Base-by-base conservation (phyloP, 2,888 invertebrate genomes). In the Philhelius pedissequus region DNA sequence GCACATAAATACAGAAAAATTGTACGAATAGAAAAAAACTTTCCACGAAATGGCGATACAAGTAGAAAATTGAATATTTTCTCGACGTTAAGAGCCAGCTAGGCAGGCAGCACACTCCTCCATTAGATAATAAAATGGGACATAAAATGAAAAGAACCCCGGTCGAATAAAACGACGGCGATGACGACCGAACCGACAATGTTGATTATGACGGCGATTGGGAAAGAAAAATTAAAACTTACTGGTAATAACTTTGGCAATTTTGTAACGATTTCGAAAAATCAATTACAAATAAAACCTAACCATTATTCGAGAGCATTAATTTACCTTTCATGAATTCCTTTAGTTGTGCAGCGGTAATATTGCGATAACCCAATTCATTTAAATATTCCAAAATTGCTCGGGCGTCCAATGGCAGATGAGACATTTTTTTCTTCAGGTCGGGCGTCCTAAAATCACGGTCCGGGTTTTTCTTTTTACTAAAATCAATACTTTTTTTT, bases 301-400 rank as follows among this genome's bases (percentile, higher is more conserved):
- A 52, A 52, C 50, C 52, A 25, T 52, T 48, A 15, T 3, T 3
- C 43, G 58, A 69, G 18, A 69, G 35, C 18, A 40, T 20, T 30
- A 35, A 54, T 88, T 89, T 92, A 96, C 96, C 96, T 93, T 94
- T 94, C 89, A 96, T 94, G 90, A 96, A 96, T 89, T 94, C 94
- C 92, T 96, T 95, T 69, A 96, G 92, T 89, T 96, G 95, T 90
- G 94, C 93, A 18, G 94, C 94, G 80, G 94, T 94, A 87, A 96
- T 94, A 89, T 96, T 95, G 74, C 94, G 93, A 89, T 96, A 96
- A 75, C 96, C 96, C 88, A 96, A 92, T 88, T 95, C 93, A 91
- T 96, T 96, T 88, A 96, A 92, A 92, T 96, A 94, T 86, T 93
- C 92, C 87, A 96, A 92, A 89, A 96, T 94, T 92, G 95, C 95